Conservation (phyloP, 1,140 invertebrate genomes). For the Linepithema humile region DNA sequence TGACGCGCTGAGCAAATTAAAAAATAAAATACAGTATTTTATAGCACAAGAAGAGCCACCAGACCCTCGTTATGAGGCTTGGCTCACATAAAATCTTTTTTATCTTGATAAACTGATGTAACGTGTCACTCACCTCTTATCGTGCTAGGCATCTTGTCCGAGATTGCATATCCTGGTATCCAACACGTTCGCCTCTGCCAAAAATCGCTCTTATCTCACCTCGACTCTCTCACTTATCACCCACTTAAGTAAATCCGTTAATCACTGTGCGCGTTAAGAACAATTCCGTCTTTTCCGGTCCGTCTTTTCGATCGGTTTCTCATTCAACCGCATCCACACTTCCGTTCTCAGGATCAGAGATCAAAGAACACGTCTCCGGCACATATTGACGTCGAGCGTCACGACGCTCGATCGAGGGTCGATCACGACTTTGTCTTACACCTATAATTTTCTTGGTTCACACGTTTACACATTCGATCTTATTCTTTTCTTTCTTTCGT, state of each 20-base stretch:
- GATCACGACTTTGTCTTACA: conserved; percentile 1
- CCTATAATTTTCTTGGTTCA: neutral
- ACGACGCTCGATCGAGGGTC: neutral
- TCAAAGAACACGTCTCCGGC: conserved; percentile 17
- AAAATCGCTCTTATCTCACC: conserved; percentile 58
- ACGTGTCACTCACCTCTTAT: conserved; percentile 83
- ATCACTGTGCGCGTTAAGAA: conserved; percentile 48
- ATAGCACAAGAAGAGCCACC: neutral
- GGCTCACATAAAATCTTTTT: neutral
- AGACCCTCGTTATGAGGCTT: neutral
- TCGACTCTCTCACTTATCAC: conserved; percentile 54
- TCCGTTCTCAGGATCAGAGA: neutral
- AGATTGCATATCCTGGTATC: conserved; percentile 81
- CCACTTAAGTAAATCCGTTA: conserved; percentile 52
- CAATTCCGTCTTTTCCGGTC: conserved; percentile 1
- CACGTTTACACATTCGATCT: conserved; percentile 16
- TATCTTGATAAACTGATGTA: neutral
- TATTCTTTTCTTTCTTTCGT: neutral
- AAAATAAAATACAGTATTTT: neutral
- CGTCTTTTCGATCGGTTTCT: conserved; percentile 47
- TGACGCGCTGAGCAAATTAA: neutral
- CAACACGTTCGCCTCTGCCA: conserved; percentile 60
- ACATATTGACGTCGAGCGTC: conserved; percentile 21
- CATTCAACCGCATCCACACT: conserved; percentile 50
- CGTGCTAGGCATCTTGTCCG: conserved; percentile 85